Base-by-base conservation (phyloP, 2,113 vertebrate species). In the Hirundichthys speculiger region DNA sequence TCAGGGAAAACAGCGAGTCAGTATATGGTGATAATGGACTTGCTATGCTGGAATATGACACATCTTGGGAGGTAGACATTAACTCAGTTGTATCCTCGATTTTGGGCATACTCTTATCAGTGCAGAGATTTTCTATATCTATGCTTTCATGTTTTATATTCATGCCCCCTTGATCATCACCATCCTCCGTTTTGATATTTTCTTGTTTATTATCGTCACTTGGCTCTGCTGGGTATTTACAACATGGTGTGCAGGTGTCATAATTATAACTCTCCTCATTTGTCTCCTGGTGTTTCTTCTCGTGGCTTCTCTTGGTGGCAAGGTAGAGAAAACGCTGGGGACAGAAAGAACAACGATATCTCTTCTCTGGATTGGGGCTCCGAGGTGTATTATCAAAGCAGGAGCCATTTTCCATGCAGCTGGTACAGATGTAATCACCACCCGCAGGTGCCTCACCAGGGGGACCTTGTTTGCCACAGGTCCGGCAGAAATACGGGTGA, bases 291-390 rank as follows among this genome's bases (percentile, higher is more conserved):
- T 99, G 98, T 73, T 95, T 96, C 87, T 96, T 95, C 86, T 99
- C 97, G 0, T 99, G 97, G 82, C 96, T 99, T 70, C 89, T 94
- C 88, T 98, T 99, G 18, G 98, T 98, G 81, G 95, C 95, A 25
- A 98, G 95, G 63, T 99, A 99, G 40, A 98, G 89, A 83, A 99
- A 99, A 19, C 96, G 94, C 89, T 96, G 96, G 9, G 96, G 95
- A 86, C 98, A 99, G 90, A 96, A 98, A 70, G 96, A 94, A 79
- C 98, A 98, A 74, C 93, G 95, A 64, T 98, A 98, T 18, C 93
- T 95, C 77, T 99, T 98, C 72, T 98, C 97, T 3, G 91, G 95
- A 2, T 94, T 96, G 73, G 95, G 93, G 81, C 95, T 98, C 38
- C 92, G 90, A 18, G 94, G 86, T 0, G 93, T 91, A 60, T 94